Evolutionary conservation across 2,797 vertebrate species (phyloP).

Genomic region (Epinephelus coioides): DNA sequence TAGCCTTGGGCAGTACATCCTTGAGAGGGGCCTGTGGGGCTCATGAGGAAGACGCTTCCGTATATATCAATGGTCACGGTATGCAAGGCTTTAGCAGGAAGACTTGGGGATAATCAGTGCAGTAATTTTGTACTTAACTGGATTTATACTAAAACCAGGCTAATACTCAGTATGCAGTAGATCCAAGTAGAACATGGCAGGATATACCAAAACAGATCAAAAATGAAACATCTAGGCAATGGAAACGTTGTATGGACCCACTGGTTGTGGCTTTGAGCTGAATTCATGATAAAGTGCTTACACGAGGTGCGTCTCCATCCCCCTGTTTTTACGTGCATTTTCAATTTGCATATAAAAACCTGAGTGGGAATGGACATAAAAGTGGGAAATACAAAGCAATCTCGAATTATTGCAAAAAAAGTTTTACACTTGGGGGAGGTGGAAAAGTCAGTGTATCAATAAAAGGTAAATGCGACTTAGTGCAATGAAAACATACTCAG

Average conservation of each 20-base stretch:
- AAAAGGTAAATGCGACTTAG: too few species aligned
- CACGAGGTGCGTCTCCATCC: too few species aligned
- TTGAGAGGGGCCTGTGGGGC: conserved; percentile 14
- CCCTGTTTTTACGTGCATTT: too few species aligned
- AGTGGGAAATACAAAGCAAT: too few species aligned
- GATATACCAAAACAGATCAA: not conserved
- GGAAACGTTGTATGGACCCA: not conserved
- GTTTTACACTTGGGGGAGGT: too few species aligned
- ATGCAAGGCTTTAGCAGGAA: not conserved
- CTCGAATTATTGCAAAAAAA: too few species aligned
- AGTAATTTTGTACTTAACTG: not conserved
- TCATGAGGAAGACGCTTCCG: conserved; percentile 13
- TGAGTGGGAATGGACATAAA: too few species aligned
- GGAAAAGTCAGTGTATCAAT: too few species aligned
- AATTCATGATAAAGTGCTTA: too few species aligned
- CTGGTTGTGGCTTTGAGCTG: not conserved
- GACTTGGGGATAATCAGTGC: not conserved
- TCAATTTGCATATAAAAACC: too few species aligned
- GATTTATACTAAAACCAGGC: not conserved
- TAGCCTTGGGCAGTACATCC: not conserved
- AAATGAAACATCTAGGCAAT: not conserved
- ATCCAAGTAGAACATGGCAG: not conserved
- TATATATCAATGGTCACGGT: not conserved
- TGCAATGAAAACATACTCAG: too few species aligned
- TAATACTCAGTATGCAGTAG: not conserved